Conservation (phyloP, 1,140 invertebrate species). For the Bacillus rossius region DNA sequence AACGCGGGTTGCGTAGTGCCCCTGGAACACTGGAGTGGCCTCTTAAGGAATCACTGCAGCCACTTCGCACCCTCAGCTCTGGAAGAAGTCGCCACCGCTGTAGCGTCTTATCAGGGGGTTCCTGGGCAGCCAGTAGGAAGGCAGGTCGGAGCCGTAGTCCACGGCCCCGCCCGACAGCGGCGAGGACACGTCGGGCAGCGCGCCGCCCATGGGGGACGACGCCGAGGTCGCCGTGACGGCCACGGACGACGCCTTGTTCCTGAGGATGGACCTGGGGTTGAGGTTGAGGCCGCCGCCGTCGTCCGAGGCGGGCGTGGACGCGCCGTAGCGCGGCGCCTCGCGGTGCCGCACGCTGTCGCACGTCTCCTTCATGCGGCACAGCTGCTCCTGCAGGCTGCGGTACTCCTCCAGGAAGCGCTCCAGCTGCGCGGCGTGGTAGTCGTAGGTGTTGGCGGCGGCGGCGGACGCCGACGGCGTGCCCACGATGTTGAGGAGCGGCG, state of each 20-base stretch:
- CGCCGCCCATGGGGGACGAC: neutral
- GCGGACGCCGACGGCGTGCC: constrained; percentile 13
- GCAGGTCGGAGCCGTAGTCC: constrained; percentile 3
- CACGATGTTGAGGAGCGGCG: constrained; percentile 20
- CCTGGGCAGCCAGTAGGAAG: constrained; percentile 14
- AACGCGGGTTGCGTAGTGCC: too few species aligned
- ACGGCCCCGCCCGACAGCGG: neutral
- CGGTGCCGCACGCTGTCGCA: constrained; percentile 53
- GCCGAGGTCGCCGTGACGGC: constrained; percentile 10
- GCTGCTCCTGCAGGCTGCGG: constrained; percentile 62
- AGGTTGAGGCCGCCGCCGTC: constrained; percentile 2
- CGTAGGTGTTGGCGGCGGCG: constrained; percentile 48
- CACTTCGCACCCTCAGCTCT: constrained; percentile 7
- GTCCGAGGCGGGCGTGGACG: neutral
- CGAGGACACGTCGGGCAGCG: neutral
- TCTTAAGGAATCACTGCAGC: too few species aligned
- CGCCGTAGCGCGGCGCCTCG: neutral
- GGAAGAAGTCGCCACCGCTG: constrained; percentile 17
- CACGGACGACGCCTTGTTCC: neutral
- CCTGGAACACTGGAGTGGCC: too few species aligned
- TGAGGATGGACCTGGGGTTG: constrained; percentile 11
- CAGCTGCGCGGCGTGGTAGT: constrained; percentile 68
- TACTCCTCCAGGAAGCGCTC: constrained; percentile 73
- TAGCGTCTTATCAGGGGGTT: constrained; percentile 8
- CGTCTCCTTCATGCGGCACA: constrained; percentile 70